phyloP scores from a whole-genome alignment of 1,140 invertebrate genomes.

The Drosophila nigromelanica region DNA sequence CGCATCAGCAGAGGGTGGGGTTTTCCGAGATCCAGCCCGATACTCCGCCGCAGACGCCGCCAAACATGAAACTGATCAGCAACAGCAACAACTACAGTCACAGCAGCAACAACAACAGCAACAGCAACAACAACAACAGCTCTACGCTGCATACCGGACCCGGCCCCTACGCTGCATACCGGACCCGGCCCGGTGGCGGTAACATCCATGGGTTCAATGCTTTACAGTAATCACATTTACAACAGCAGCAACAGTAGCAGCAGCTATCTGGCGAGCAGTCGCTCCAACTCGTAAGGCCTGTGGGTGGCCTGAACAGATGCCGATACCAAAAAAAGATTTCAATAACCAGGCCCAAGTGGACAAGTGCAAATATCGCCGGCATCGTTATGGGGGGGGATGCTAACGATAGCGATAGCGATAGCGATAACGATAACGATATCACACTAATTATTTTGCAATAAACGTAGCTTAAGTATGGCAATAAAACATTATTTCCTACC shows the following conservation, averaged over 20 bases:
- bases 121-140: slow-evolving; percentile 50
- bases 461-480: slow-evolving; percentile 80
- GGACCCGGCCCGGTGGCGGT: slow-evolving; percentile 85
- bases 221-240: slow-evolving; percentile 81
- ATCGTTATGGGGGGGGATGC: slow-evolving; percentile 29
- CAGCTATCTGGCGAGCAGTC: slow-evolving; percentile 85
- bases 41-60: slow-evolving; percentile 95
- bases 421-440: slow-evolving; percentile 56
- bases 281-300: slow-evolving; percentile 58
- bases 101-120: slow-evolving; percentile 34
- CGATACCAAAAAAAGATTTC: slow-evolving; percentile 45
- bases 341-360: slow-evolving; percentile 54
- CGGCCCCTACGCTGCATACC: slow-evolving; percentile 84
- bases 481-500: slow-evolving; percentile 79
- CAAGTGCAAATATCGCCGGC: slow-evolving; percentile 64
- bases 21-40: slow-evolving; percentile 94
- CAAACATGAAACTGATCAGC: slow-evolving; percentile 92
- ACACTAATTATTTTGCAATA: slow-evolving; percentile 83
- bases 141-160: slow-evolving; percentile 56
- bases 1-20: slow-evolving; percentile 85
- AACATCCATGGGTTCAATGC: slow-evolving; percentile 85
- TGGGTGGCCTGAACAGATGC: slow-evolving; percentile 15
- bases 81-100: slow-evolving; percentile 42
- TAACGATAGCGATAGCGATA: slow-evolving; percentile 51
- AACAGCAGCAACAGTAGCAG: slow-evolving; percentile 69